Evolutionary conservation across 1,140 invertebrate genomes (phyloP).

Genomic region (Drosophila pruinosa): DNA sequence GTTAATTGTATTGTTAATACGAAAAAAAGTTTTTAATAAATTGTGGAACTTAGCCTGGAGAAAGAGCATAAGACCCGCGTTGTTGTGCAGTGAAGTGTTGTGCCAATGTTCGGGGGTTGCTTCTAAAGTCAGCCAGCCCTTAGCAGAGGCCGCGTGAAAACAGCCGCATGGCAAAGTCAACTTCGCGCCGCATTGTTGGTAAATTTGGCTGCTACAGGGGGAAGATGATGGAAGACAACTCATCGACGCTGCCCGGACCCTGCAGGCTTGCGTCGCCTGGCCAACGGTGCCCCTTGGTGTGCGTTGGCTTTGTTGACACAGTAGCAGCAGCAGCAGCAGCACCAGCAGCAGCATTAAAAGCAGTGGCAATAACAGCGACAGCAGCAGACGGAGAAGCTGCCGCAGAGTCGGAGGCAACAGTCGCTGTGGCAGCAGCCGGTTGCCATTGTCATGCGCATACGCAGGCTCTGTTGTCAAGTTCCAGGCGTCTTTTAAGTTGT

Average conservation of each 20-base stretch:
- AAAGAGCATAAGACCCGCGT: constrained; percentile 26
- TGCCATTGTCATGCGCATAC: constrained; percentile 57
- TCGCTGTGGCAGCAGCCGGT: constrained; percentile 1
- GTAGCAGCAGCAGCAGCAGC: neutral
- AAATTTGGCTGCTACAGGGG: constrained; percentile 17
- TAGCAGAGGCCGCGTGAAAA: constrained; percentile 53
- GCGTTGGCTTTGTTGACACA: constrained; percentile 41
- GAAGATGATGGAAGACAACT: neutral
- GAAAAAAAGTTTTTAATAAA: neutral
- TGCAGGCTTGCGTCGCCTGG: constrained; percentile 29
- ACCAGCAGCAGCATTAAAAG: neutral
- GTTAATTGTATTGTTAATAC: neutral
- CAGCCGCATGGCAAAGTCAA: constrained; percentile 60
- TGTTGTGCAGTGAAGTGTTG: neutral
- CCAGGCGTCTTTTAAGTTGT: constrained; percentile 44
- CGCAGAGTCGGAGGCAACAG: neutral
- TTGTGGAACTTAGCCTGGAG: neutral
- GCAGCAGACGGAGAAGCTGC: neutral
- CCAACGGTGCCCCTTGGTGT: constrained; percentile 48
- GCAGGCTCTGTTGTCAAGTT: constrained; percentile 65
- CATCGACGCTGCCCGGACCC: constrained; percentile 30
- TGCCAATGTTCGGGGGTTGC: constrained; percentile 11
- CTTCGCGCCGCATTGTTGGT: constrained; percentile 37
- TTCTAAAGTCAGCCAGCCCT: neutral
- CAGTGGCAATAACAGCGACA: neutral